phyloP scores from a whole-genome alignment of 2,888 invertebrate species.

The Caenorhabditis sp. region DNA sequence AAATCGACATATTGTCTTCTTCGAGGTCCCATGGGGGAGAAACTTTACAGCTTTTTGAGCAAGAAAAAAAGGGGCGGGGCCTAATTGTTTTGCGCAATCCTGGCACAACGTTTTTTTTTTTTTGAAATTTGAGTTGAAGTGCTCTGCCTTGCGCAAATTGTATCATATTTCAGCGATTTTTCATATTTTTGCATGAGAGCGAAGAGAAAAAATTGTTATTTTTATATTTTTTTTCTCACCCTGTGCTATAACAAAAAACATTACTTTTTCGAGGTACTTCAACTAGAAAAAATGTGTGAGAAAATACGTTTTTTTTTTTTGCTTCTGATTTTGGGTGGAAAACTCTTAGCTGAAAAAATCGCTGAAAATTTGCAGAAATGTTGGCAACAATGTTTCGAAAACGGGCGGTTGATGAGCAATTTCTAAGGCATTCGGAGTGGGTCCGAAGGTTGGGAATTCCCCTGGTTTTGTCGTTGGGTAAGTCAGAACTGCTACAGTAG shows the following conservation, averaged over 20 bases:
- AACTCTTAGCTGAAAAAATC: too few relatives aligned
- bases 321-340: too few relatives aligned
- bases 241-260: background rate
- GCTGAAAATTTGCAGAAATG: background rate
- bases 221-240: background rate
- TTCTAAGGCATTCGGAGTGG: slow-evolving; percentile 51
- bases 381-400: slow-evolving; percentile 23
- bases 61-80: too few relatives aligned
- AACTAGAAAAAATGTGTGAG: background rate
- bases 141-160: background rate
- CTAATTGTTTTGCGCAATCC: too few relatives aligned
- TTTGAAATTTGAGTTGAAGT: background rate
- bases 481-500: too few relatives aligned
- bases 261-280: background rate
- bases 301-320: background rate
- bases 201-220: background rate
- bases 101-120: too few relatives aligned
- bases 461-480: slow-evolving; percentile 36
- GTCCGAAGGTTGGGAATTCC: slow-evolving; percentile 47
- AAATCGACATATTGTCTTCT: too few relatives aligned
- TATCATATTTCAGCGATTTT: slow-evolving; percentile 3
- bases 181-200: background rate
- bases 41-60: too few relatives aligned
- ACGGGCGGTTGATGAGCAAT: slow-evolving; percentile 44
- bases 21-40: too few relatives aligned